Percentiles rank a stretch among this genome's conserved stretches.
phyloP scores from a whole-genome alignment of 1,140 invertebrate species.

The Nephila pilipes region DNA sequence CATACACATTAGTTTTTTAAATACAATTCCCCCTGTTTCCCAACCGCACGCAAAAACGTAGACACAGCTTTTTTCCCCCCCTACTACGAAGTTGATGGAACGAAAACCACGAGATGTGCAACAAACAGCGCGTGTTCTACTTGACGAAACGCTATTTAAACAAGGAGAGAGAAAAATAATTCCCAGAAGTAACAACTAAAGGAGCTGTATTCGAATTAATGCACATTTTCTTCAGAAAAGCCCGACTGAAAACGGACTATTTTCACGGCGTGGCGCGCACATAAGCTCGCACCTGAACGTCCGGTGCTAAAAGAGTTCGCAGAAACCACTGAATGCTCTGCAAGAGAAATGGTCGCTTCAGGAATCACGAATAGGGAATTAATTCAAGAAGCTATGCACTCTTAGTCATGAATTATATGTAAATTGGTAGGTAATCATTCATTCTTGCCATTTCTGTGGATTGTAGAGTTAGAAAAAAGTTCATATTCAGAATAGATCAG shows the following conservation, averaged over 20 bases:
- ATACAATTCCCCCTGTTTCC: not conserved
- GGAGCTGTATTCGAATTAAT: constrained; percentile 31
- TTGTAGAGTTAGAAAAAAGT: not conserved
- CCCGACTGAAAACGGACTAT: not conserved
- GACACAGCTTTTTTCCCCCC: not conserved
- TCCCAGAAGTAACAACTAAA: not conserved
- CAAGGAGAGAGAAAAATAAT: constrained; percentile 13
- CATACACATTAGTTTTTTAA: too few species aligned
- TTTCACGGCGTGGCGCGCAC: not conserved
- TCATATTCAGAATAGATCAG: constrained; percentile 8
- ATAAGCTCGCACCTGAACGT: not conserved
- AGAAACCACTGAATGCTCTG: constrained; percentile 19
- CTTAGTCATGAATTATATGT: not conserved
- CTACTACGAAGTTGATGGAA: not conserved
- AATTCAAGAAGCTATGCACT: constrained; percentile 41
- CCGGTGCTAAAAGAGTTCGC: constrained; percentile 16
- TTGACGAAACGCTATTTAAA: constrained; percentile 1
- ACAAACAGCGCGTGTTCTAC: constrained; percentile 26
- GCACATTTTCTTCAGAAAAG: not conserved
- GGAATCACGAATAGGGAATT: constrained; percentile 29
- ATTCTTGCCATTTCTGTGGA: not conserved
- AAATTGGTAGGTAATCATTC: not conserved
- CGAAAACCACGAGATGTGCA: not conserved
- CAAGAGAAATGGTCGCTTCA: constrained; percentile 22
- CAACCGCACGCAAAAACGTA: not conserved